phyloP scores from a whole-genome alignment of 1,140 invertebrate genomes.

The Sinella curviseta region DNA sequence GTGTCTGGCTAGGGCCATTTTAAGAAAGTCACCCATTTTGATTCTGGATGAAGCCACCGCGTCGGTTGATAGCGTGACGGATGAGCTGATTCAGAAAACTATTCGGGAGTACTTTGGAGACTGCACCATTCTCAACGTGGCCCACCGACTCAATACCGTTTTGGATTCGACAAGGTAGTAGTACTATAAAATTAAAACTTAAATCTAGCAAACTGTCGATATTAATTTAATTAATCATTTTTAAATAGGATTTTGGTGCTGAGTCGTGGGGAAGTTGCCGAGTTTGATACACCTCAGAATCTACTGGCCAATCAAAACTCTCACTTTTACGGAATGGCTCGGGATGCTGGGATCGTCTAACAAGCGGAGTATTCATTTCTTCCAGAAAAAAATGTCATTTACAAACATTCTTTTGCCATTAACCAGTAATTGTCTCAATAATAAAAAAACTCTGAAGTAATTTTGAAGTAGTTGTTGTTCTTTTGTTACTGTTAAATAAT shows the following conservation, averaged over 20 bases:
- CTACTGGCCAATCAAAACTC: conserved; percentile 55
- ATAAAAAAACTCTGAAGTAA: too few species aligned
- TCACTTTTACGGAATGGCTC: conserved; percentile 55
- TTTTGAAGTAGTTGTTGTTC: too few species aligned
- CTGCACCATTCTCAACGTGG: conserved; percentile 81
- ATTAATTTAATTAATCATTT: conserved; percentile 44
- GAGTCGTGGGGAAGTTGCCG: conserved; percentile 58
- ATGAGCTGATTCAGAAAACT: conserved; percentile 71
- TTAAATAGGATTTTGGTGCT: conserved; percentile 60
- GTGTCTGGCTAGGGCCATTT: conserved; percentile 10
- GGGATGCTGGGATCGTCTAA: conserved; percentile 17
- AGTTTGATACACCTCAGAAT: conserved; percentile 56
- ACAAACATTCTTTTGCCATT: too few species aligned
- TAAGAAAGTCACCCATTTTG: conserved; percentile 1
- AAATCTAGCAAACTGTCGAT: background rate
- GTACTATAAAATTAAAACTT: background rate
- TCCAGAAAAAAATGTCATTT: too few species aligned
- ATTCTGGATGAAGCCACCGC: conserved; percentile 16
- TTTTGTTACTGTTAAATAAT: too few species aligned
- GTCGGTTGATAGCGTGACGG: conserved; percentile 54
- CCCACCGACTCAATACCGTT: conserved; percentile 77
- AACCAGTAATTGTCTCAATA: too few species aligned
- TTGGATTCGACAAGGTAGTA: conserved; percentile 61
- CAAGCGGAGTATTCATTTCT: background rate
- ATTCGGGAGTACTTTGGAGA: conserved; percentile 70